Base-by-base conservation (phyloP, 2,888 invertebrate genomes). In the Drosophila prostipennis region DNA sequence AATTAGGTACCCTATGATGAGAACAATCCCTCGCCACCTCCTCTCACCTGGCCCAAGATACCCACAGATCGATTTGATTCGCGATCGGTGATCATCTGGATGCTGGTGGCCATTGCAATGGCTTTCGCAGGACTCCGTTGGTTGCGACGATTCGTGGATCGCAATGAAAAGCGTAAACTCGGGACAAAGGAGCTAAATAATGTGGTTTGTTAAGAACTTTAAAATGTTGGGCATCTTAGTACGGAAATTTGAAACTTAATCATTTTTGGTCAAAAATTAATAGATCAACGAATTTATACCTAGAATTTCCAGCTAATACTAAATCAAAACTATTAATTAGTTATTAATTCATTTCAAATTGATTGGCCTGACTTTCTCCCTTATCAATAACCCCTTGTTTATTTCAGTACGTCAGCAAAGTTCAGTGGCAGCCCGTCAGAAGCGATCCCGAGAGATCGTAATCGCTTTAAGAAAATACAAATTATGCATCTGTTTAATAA, bases 1-100 rank as follows among this genome's bases (percentile, higher is more conserved):
- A 3, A 6, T 32, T 26, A 79, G 76, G n/a, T 34, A 10, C 13
- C 52, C 2, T 34, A 37, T 0, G 74, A 77, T 23, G 70, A 73
- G 43, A 4, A 65, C 0, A 67, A 53, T 36, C 78, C 79, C 0
- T 64, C 88, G 7, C 69, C 82, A 1, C 80, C 90, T 0, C 74
- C 81, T 0, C 52, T 90, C 3, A 79, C 84, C 4, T 91, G 91
- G 91, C 90, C 91, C 0, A 89, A 82, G 43, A 84, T 89, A 37
- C 80, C 82, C 39, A 75, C 86, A 2, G 90, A 91, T 74, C 89
- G 85, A 34, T 90, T 91, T 34, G 92, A 92, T 67, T 91, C 91
- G 0, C 90, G 91, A 34, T 91, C 91, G 3, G 89, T 91, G 3
- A 87, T 91, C 11, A 89, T 92, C 13, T 92, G 91, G 91, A 82